Base-by-base conservation (phyloP, 2,113 vertebrate genomes). In the Rissa tridactyla region DNA sequence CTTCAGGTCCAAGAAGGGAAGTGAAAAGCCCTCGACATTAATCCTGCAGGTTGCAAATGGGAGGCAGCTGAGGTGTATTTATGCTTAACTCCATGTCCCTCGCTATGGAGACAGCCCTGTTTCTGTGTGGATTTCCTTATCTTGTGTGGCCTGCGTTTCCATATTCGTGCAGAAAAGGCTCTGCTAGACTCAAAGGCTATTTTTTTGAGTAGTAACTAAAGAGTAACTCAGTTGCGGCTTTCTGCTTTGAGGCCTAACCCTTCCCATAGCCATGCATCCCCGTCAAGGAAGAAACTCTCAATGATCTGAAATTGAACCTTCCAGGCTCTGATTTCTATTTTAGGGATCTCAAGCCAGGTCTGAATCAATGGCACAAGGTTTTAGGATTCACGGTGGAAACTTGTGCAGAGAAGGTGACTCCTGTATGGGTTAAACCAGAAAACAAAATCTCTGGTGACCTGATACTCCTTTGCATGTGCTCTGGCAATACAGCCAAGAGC, bases 91-190 rank as follows among this genome's bases (percentile, higher is more conserved):
- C 60, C 5, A 1, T 54, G 57, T 73, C n/a, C n/a, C 25, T 94
- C 5, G 2, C 27, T 49, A 3, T 17, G 42, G 40, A 91, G 36
- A 54, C 27, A 57, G 27, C 17, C 27, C 34, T 5, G 0, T 58
- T 89, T 55, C 46, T 58, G 3, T 25, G 13, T 17, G 29, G 27
- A 49, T 22, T 66, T 83, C 29, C 27, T 81, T 83, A 17, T 69
- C 26, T 25, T 77, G 2, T 30, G 40, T 82, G 19, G 9, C 11
- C 40, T 57, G 1, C 0, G 0, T 61, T 86, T 73, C 57, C 49
- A 70, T 42, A 49, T 21, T 44, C 4, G 2, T 19, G 4, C 20
- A 65, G 78, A 76, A 87, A 72, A 65, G 23, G 7, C 25, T 73
- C 49, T 92, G 13, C 44, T 82, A 51, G 47, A 27, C 16, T 76